phyloP scores from a whole-genome alignment of 1,140 invertebrate species.

The Atta texana region DNA sequence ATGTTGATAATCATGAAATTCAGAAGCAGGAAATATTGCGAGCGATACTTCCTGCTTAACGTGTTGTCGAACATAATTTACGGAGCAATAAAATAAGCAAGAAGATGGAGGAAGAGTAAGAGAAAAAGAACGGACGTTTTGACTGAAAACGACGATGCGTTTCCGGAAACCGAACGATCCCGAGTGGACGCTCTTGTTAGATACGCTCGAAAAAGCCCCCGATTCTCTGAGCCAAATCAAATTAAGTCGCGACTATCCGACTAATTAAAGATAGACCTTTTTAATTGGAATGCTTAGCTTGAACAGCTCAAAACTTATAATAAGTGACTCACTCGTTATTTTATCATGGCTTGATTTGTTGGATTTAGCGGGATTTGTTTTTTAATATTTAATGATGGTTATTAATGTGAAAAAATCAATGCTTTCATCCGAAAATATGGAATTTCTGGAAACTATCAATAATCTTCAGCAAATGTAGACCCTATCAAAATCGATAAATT shows the following conservation, averaged over 20 bases:
- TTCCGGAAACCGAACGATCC: constrained; percentile 40
- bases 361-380: background rate
- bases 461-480: background rate
- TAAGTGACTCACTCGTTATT: background rate
- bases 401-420: background rate
- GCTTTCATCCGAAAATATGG: background rate
- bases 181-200: constrained; percentile 66
- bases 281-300: constrained; percentile 39
- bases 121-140: background rate
- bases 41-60: background rate
- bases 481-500: background rate
- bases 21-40: background rate
- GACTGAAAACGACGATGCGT: constrained; percentile 23
- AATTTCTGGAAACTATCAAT: background rate
- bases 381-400: constrained; percentile 16
- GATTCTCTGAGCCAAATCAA: constrained; percentile 60
- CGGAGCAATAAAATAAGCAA: background rate
- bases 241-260: constrained; percentile 49
- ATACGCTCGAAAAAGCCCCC: constrained; percentile 67
- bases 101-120: background rate
- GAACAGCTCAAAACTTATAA: constrained; percentile 9
- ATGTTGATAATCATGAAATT: background rate
- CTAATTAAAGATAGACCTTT: constrained; percentile 58
- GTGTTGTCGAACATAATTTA: background rate
- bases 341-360: background rate